Evolutionary conservation across 2,113 vertebrate genomes (phyloP), one percentile per base, ranked within the genome.

Genomic region (Peromyscus polionotus): DNA sequence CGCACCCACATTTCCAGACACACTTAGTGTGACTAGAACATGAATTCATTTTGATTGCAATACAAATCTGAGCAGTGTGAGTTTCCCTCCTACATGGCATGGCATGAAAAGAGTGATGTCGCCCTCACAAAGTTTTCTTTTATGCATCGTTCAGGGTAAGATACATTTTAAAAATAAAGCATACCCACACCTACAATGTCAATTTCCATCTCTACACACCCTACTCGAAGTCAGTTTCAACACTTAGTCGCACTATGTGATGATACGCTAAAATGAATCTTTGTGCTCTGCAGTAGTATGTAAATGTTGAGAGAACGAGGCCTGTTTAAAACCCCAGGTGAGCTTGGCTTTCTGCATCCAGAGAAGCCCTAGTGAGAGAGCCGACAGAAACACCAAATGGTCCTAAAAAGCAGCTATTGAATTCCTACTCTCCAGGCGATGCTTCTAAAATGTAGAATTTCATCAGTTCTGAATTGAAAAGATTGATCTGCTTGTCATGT

Each of bases 401-500:
- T 70, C 88, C 98, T 98, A 91, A 98, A 98, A 98, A 95, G 97
- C 95, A 97, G 98, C 98, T 98, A 98, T 96, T 98, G 95, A 97
- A 98, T 98, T 98, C 97, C 97, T 96, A 98, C 54, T 98, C 97
- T 98, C 91, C 89, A 98, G 95, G 98, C 97, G 98, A 97, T 0
- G 2, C 95, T 98, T 98, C 98, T 98, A 98, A 98, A 98, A 98
- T 97, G 98, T 97, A 98, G 97, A 98, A 98, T 98, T 99, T 98
- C 98, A 99, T 99, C 98, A 98, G 84, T 97, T 97, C 98, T 97
- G 97, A 98, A 98, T 91, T 98, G 98, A 98, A 98, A 98, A 98
- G 98, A 99, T 98, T 99, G 98, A 99, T 99, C 99, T 98, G 97
- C 98, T 98, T 99, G 99, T 99, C 98, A 97, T 98, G 98, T 98